A percentile compares a stretch with the other conserved stretches of the same genome.
These are phyloP conservation scores for Phrynocephalus guinanensis DNA, from an alignment of 2,797 vertebrate genomes.

Conservation along the genomic window DNA sequence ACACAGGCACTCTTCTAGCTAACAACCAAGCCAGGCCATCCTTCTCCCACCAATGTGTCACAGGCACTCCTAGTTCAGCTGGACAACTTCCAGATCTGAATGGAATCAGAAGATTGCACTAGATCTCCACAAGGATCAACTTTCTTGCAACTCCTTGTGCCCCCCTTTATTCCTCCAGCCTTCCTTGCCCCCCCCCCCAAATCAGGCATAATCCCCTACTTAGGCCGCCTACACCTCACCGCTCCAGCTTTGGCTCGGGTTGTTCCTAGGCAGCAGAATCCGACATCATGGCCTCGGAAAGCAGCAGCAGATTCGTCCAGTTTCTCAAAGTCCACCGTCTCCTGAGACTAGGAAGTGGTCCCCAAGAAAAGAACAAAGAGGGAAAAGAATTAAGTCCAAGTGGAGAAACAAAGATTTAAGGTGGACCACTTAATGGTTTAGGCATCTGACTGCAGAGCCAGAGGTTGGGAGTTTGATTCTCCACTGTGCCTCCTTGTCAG, in stretches of 20 bases:
- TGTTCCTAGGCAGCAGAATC: slow-evolving; percentile 96
- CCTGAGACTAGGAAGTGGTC: slow-evolving; percentile 81
- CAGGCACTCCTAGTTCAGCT: neutral
- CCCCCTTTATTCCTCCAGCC: neutral
- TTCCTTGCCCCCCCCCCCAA: neutral
- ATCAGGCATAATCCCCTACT: neutral
- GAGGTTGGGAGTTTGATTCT: no score
- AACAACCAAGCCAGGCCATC: neutral
- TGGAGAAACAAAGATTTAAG: neutral
- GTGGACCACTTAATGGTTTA: no score
- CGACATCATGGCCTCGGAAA: slow-evolving; percentile 92
- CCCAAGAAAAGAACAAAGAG: neutral
- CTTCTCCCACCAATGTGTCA: no score
- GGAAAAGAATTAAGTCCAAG: neutral
- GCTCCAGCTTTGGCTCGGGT: slow-evolving; percentile 87
- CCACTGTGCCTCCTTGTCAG: no score
- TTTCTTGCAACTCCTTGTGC: neutral
- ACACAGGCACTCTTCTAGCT: neutral
- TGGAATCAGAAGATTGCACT: neutral
- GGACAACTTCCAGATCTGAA: neutral
- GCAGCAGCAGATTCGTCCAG: slow-evolving; percentile 83
- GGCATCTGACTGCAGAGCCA: no score
- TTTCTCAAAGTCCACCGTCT: slow-evolving; percentile 94
- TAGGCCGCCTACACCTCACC: slow-evolving; percentile 76
- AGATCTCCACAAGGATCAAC: neutral